These are phyloP conservation scores for Galeopsomyia nigrocyanea DNA, from an alignment of 2,888 invertebrate genomes.

Conservation along the genomic window DNA sequence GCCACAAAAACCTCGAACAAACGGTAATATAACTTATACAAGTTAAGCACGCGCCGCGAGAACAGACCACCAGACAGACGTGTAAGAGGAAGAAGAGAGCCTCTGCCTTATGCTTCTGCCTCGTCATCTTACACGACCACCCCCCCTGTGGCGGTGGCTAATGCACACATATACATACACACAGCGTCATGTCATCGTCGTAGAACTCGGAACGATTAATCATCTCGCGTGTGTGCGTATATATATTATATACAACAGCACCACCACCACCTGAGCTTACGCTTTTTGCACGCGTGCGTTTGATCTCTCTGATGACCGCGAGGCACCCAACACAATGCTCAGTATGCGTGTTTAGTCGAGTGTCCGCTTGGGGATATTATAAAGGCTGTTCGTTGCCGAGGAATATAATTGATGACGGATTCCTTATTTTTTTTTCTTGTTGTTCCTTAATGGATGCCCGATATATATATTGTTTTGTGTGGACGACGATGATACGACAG, in stretches of 20 bases:
- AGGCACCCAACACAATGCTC: constrained; percentile 33
- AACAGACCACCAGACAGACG: no score
- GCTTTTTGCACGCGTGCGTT: constrained; percentile 15
- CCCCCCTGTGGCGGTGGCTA: no score
- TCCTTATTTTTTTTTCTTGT: neutral
- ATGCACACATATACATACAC: no score
- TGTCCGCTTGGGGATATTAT: constrained; percentile 5
- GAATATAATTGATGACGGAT: constrained; percentile 26
- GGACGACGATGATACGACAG: neutral
- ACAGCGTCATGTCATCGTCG: neutral
- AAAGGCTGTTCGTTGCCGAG: constrained; percentile 34
- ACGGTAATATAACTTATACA: no score
- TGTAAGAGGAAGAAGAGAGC: no score
- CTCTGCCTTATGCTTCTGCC: no score
- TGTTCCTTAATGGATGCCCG: no score
- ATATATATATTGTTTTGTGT: neutral
- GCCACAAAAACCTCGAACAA: no score
- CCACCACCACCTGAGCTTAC: neutral
- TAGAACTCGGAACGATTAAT: constrained; percentile 47
- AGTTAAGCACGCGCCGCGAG: no score
- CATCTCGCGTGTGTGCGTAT: constrained; percentile 29
- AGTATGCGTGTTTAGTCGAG: neutral
- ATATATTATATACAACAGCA: neutral
- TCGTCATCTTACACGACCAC: no score
- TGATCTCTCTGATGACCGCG: constrained; percentile 37